phyloP scores from a whole-genome alignment of 2,888 invertebrate genomes.

The Coelopa pilipes region DNA sequence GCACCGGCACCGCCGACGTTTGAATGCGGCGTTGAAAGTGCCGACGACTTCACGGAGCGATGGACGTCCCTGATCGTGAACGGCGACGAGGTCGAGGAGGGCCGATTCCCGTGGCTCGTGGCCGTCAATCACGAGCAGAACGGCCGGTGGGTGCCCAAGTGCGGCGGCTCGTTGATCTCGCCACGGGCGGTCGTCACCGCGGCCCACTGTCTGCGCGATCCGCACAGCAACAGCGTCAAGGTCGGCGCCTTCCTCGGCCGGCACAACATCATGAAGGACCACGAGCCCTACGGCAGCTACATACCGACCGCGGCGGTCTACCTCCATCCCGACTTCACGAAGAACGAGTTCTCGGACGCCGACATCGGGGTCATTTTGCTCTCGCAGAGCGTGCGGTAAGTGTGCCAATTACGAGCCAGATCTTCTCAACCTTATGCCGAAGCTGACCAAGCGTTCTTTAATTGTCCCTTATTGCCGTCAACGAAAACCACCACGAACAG shows the following conservation, averaged over 20 bases:
- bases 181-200: conserved; percentile 5
- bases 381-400: conserved; percentile 42
- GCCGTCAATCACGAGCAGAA: neutral
- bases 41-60: neutral
- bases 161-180: conserved; percentile 19
- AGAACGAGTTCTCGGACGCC: conserved; percentile 53
- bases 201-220: conserved; percentile 12
- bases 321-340: conserved; percentile 31
- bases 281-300: neutral
- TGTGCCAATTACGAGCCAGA: too few relatives aligned
- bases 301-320: conserved; percentile 1
- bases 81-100: neutral
- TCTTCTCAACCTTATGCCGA: too few relatives aligned
- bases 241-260: conserved; percentile 1
- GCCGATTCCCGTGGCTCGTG: conserved; percentile 23
- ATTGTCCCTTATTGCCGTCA: too few relatives aligned
- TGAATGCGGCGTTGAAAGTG: conserved; percentile 1
- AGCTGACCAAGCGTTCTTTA: too few relatives aligned
- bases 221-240: too few relatives aligned
- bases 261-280: neutral
- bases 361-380: conserved; percentile 66
- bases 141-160: neutral
- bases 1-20: neutral
- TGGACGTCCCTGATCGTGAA: neutral
- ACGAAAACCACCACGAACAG: neutral